phyloP scores from a whole-genome alignment of 1,140 invertebrate genomes.

The Prorops nasuta region DNA sequence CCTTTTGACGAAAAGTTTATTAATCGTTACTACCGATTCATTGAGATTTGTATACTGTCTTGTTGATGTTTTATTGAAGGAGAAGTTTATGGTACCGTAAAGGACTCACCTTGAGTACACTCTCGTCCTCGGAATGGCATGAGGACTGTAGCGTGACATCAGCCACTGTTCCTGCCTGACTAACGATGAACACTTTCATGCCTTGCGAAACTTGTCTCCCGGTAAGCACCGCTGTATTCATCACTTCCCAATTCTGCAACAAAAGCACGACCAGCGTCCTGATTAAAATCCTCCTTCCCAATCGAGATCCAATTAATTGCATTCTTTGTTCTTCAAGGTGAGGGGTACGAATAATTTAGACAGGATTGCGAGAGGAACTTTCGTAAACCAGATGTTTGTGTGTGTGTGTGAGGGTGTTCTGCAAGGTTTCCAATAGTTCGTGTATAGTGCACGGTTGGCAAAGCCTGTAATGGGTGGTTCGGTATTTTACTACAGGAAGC shows the following conservation, averaged over 20 bases:
- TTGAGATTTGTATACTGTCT: background rate
- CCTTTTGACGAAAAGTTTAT: conserved; percentile 64
- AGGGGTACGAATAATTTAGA: too few species aligned
- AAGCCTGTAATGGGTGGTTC: conserved; percentile 7
- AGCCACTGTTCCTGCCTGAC: conserved; percentile 87
- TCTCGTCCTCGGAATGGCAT: conserved; percentile 93
- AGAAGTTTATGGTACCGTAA: too few species aligned
- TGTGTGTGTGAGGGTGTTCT: too few species aligned
- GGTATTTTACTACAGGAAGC: conserved; percentile 12
- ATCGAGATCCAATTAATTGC: too few species aligned
- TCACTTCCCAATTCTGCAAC: conserved; percentile 87
- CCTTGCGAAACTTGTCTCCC: conserved; percentile 90
- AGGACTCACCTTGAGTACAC: conserved; percentile 91
- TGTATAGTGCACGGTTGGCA: too few species aligned
- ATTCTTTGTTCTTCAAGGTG: too few species aligned
- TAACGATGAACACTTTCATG: conserved; percentile 94
- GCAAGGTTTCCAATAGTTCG: too few species aligned
- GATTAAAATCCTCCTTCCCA: too few species aligned
- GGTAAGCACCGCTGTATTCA: conserved; percentile 94
- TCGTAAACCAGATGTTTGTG: too few species aligned
- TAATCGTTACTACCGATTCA: conserved; percentile 1
- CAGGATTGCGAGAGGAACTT: too few species aligned
- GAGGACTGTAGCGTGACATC: conserved; percentile 95
- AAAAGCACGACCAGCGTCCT: background rate
- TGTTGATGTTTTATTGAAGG: too few species aligned